Evolutionary conservation across 2,113 vertebrate species (phyloP).

Genomic region (Cyprinodon brontotheroides): DNA sequence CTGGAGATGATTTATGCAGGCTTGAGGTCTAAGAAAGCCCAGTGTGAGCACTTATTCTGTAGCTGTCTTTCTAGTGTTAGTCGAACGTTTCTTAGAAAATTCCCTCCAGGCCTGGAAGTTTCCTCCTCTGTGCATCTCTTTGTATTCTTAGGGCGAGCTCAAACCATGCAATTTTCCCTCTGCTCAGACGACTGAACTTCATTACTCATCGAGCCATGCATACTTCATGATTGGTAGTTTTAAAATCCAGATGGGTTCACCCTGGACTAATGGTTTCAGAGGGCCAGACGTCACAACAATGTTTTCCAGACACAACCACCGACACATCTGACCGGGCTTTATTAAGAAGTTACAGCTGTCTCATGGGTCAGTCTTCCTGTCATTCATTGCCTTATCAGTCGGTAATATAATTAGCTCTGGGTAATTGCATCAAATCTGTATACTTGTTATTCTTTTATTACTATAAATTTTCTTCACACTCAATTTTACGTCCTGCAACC

Average conservation of each 20-base stretch:
- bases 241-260: not conserved
- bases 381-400: not conserved
- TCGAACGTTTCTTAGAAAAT: conserved; percentile 3
- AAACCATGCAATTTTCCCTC: not conserved
- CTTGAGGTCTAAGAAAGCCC: conserved; percentile 25
- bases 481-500: not conserved
- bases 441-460: not conserved
- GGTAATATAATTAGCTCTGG: not conserved
- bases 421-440: not conserved
- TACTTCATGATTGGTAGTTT: not conserved
- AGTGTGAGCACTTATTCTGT: conserved; percentile 16
- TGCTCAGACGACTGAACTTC: not conserved
- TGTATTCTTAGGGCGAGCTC: not conserved
- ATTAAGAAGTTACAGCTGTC: conserved; percentile 3
- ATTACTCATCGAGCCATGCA: not conserved
- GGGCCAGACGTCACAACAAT: not conserved
- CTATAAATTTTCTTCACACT: not conserved
- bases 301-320: not conserved
- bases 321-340: not conserved
- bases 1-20: conserved; percentile 15
- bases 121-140: not conserved
- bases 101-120: not conserved
- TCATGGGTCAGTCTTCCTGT: not conserved
- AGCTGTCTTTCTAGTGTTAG: conserved; percentile 11
- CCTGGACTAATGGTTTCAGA: not conserved